A percentile compares a stretch with the other conserved stretches of the same genome.
Conservation (phyloP, 2,797 vertebrate genomes). For the Oceanodroma leucorhoa region DNA sequence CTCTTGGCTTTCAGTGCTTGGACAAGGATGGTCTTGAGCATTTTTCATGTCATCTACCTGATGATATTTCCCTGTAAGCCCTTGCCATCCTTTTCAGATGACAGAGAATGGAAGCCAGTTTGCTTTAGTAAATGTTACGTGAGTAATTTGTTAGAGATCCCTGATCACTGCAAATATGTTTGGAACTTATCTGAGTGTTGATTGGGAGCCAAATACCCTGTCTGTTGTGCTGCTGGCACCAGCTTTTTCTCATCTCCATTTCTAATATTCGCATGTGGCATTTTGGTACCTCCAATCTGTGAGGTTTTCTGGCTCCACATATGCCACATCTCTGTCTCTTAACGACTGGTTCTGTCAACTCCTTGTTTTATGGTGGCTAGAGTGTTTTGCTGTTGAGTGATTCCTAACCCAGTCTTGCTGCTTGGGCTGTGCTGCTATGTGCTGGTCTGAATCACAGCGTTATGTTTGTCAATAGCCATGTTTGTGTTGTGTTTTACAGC, state of each 20-base stretch:
- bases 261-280: not conserved
- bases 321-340: not conserved
- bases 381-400: not conserved
- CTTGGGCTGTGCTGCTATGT: not conserved
- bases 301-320: not conserved
- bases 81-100: not conserved
- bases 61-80: not conserved
- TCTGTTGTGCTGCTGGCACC: not conserved
- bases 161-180: not conserved
- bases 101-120: not conserved
- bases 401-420: not conserved
- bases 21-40: not conserved
- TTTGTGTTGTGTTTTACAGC: constrained; percentile 70
- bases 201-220: not conserved
- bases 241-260: not conserved
- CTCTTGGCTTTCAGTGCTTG: not conserved
- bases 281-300: not conserved
- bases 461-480: not conserved
- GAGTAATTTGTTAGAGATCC: not conserved
- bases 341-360: not conserved
- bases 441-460: not conserved
- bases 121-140: not conserved
- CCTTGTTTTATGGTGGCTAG: not conserved
- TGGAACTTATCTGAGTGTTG: not conserved
- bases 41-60: not conserved